Conservation (phyloP, 2,888 invertebrate genomes). For the Ornithoptera priamus region DNA sequence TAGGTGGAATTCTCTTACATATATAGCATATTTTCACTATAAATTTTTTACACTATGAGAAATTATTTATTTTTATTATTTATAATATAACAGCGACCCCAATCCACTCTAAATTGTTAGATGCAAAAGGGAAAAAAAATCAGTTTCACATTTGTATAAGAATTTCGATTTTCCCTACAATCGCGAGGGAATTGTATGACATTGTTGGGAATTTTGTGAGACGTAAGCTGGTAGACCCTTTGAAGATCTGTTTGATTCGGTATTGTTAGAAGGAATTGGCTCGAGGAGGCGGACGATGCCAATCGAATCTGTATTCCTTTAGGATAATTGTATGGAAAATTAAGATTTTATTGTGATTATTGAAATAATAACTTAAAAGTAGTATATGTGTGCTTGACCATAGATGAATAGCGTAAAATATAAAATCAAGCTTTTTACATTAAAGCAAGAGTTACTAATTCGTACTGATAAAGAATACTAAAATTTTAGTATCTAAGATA, state of each 20-base stretch:
- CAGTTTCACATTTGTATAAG: constrained; percentile 52
- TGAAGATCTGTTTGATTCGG: constrained; percentile 35
- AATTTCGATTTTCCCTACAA: constrained; percentile 43
- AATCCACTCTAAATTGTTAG: constrained; percentile 31
- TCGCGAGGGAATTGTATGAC: constrained; percentile 56
- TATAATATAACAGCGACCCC: background rate
- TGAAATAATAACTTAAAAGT: background rate
- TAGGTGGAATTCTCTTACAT: too few species aligned
- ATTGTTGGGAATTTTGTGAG: constrained; percentile 49
- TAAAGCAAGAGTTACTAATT: too few species aligned
- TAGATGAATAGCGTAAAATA: too few species aligned
- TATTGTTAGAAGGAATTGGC: constrained; percentile 3
- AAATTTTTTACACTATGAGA: too few species aligned
- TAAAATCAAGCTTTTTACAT: too few species aligned
- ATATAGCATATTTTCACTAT: too few species aligned
- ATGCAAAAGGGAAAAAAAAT: constrained; percentile 51
- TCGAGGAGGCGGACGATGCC: background rate
- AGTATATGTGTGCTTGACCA: too few species aligned
- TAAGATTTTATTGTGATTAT: background rate
- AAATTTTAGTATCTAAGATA: too few species aligned
- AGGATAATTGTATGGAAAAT: background rate
- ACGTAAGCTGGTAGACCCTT: constrained; percentile 30
- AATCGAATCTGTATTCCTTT: background rate
- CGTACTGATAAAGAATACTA: too few species aligned
- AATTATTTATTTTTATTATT: background rate